Conservation (phyloP, 2,113 vertebrate genomes). For the Gadus macrocephalus region DNA sequence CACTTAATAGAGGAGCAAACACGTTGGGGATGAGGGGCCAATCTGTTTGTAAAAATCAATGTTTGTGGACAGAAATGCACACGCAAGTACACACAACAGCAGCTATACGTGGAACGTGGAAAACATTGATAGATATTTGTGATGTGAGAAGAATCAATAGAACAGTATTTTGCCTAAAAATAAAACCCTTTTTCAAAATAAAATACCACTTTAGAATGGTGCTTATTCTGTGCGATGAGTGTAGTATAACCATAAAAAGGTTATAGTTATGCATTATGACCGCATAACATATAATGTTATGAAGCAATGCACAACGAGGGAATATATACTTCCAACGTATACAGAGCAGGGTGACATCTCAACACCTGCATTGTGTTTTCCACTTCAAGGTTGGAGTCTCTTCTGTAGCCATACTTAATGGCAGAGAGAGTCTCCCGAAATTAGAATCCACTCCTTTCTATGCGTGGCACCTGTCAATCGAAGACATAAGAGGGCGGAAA, state of each 20-base stretch:
- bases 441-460: slow-evolving; percentile 75
- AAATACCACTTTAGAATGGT: no score
- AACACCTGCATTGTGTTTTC: slow-evolving; percentile 60
- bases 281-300: no score
- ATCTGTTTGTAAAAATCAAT: slow-evolving; percentile 36
- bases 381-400: slow-evolving; percentile 71
- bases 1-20: slow-evolving; percentile 37
- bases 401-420: slow-evolving; percentile 70
- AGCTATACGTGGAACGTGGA: no score
- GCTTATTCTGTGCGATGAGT: no score
- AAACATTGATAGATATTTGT: no score
- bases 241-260: no score
- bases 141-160: no score
- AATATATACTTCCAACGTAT: slow-evolving; percentile 30
- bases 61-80: neutral
- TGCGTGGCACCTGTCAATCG: slow-evolving; percentile 68
- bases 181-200: no score
- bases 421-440: slow-evolving; percentile 70
- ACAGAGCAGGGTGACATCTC: slow-evolving; percentile 53
- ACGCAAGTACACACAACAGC: no score
- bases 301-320: slow-evolving; percentile 8
- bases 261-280: no score
- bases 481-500: slow-evolving; percentile 61
- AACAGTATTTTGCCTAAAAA: no score
- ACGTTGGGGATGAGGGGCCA: slow-evolving; percentile 26